Conservation (phyloP, 2,888 invertebrate genomes). For the Uropetala carovei region DNA sequence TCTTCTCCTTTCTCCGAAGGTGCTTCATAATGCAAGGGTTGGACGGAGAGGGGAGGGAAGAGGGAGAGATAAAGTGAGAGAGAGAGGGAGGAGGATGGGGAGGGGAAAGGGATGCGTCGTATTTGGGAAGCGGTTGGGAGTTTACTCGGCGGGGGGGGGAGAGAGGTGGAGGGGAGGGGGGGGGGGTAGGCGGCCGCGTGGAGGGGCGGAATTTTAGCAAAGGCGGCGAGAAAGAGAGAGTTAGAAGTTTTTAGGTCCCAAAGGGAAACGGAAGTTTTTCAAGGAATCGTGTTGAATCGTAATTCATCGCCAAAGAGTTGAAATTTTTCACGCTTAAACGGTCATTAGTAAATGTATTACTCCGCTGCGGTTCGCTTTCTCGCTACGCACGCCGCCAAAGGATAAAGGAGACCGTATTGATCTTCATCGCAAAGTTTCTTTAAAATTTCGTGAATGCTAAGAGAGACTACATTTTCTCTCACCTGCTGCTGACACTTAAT, state of each 20-base stretch:
- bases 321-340: not conserved
- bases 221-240: not conserved
- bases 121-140: no score
- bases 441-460: no score
- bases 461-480: no score
- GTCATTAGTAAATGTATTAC: conserved; percentile 25
- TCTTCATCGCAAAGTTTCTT: no score
- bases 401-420: no score
- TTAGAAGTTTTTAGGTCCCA: not conserved
- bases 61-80: not conserved
- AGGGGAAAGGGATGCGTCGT: no score
- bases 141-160: not conserved
- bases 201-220: not conserved
- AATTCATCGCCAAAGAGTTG: not conserved
- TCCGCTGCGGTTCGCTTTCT: not conserved
- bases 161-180: not conserved
- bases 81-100: no score
- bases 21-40: conserved; percentile 31
- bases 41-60: not conserved
- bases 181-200: not conserved
- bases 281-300: not conserved
- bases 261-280: conserved; percentile 14
- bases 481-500: no score
- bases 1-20: not conserved
- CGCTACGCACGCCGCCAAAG: no score